A percentile compares a stretch with the other conserved stretches of the same genome.
These are phyloP conservation scores for Meiosimyza decipiens DNA, from an alignment of 2,888 invertebrate genomes.

Conservation along the genomic window DNA sequence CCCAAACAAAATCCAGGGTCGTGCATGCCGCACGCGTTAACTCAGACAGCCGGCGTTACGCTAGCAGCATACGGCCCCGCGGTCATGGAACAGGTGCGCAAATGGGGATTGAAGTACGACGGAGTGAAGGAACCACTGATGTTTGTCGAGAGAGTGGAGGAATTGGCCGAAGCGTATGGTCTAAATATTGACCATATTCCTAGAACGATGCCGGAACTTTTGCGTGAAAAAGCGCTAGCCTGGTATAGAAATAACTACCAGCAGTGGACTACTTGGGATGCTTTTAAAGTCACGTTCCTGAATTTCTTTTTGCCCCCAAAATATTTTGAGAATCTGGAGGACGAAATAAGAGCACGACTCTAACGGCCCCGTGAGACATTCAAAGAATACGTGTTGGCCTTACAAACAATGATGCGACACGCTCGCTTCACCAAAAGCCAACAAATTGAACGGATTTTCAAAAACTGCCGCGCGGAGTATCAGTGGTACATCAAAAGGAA, in stretches of 20 bases:
- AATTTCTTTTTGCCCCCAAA: neutral
- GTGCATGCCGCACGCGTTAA: too few species aligned
- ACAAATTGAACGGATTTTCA: too few species aligned
- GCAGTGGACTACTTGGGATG: neutral
- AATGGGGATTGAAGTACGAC: neutral
- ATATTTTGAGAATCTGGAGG: conserved; percentile 26
- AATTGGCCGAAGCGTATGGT: neutral
- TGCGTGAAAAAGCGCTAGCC: neutral
- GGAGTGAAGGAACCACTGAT: neutral
- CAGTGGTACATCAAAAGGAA: too few species aligned
- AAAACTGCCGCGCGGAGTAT: too few species aligned
- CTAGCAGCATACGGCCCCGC: neutral
- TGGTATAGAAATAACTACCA: neutral
- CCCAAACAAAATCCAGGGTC: too few species aligned
- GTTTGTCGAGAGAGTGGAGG: neutral
- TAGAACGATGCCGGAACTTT: neutral
- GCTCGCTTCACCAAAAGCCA: too few species aligned
- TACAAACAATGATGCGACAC: too few species aligned
- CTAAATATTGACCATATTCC: neutral
- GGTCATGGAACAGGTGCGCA: neutral
- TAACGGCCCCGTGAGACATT: conserved; percentile 9
- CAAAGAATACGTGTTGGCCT: conserved; percentile 18
- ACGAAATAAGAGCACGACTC: conserved; percentile 4
- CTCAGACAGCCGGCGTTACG: too few species aligned
- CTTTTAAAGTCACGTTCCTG: neutral